Evolutionary conservation across 1,140 invertebrate genomes (phyloP), one percentile per base, ranked within the genome.

Genomic region (Drosophila novamexicana): DNA sequence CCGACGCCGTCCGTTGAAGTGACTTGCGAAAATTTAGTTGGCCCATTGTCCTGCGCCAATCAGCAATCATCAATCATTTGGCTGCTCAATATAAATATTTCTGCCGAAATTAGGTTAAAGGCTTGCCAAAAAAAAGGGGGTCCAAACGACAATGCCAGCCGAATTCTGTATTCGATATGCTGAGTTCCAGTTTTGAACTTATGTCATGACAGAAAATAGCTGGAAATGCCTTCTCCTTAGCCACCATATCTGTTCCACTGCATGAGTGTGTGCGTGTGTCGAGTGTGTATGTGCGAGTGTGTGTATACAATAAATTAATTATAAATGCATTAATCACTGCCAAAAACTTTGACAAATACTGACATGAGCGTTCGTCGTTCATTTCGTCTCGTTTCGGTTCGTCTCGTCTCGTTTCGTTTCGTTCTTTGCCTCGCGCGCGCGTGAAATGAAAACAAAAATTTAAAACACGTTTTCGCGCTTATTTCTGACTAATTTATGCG

Each of bases 291-390:
- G 47, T 52, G 56, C 52, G 49, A 14, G 42, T 40, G 7, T 79
- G 59, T 66, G 70, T 76, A 72, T 83, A 88, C 84, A 88, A 88
- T 88, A 88, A 89, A 88, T 88, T 89, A 89, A 89, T 89, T 89
- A 89, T 89, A 89, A 89, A 89, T 89, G 84, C 85, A 89, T 89
- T 89, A 89, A 89, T 89, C 84, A 89, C 69, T 89, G 84, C 75
- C 84, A 88, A 89, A 88, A 83, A 80, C 74, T 89, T 89, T 89
- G 84, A 89, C 84, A 89, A 89, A 89, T 89, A 89, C 80, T 89
- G 84, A 89, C 84, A 89, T 89, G 84, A 89, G 83, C 82, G 83
- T 81, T 81, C 78, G 61, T 74, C 68, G 69, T 81, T 76, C 64
- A 67, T 66, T 56, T 56, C 66, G 42, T 71, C 59, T 67, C 61